Conservation (phyloP, 2,888 invertebrate genomes). For the Volucella bombylans region DNA sequence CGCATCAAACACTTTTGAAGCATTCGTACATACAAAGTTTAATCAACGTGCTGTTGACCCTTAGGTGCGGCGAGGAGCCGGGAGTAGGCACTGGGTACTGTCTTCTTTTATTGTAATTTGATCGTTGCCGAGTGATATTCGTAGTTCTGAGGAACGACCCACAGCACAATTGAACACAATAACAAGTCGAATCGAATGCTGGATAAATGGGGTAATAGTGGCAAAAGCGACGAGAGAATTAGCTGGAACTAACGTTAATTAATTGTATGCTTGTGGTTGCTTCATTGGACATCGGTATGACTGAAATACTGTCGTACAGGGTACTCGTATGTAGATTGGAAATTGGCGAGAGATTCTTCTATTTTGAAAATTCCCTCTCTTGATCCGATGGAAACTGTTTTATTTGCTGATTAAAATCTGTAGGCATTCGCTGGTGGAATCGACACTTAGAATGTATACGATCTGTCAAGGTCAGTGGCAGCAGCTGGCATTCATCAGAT, state of each 20-base stretch:
- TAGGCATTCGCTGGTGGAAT: not conserved
- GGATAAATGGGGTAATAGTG: constrained; percentile 7
- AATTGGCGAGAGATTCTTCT: not conserved
- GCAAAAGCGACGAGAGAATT: constrained; percentile 27
- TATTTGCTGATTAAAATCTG: not conserved
- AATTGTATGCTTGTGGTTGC: constrained; percentile 49
- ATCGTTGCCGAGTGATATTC: constrained; percentile 42
- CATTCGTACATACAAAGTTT: not conserved
- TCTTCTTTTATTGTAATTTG: constrained; percentile 57
- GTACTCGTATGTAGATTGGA: not conserved
- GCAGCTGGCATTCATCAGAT: not conserved
- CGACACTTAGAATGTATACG: not conserved
- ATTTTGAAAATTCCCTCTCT: not conserved
- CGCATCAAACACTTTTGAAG: constrained; percentile 6
- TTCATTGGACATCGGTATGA: not conserved
- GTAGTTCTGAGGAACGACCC: constrained; percentile 3
- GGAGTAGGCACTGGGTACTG: not conserved
- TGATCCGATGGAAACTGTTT: not conserved
- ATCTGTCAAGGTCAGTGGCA: not conserved
- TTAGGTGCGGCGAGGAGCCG: not conserved
- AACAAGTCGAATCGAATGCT: constrained; percentile 17
- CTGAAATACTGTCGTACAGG: too few species aligned
- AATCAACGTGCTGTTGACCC: constrained; percentile 61
- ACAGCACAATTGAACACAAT: constrained; percentile 22
- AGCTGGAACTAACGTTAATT: constrained; percentile 48